A percentile compares a stretch with the other conserved stretches of the same genome.
phyloP scores from a whole-genome alignment of 2,113 vertebrate species.

The Xenopus borealis region DNA sequence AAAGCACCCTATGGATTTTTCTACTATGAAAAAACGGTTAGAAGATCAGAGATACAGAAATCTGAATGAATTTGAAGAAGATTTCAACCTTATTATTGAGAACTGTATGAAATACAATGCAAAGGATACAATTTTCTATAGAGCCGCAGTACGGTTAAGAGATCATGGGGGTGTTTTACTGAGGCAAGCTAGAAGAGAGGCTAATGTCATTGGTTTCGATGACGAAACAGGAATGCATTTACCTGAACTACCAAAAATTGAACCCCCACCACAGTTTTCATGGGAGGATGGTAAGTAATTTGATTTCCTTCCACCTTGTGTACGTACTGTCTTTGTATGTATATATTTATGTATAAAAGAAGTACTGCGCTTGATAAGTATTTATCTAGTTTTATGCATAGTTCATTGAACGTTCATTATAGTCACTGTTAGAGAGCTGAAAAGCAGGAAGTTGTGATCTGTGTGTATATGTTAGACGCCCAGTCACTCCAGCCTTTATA shows the following conservation, averaged over 20 bases:
- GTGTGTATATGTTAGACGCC: too few relatives aligned
- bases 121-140: conserved; percentile 94
- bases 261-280: conserved; percentile 75
- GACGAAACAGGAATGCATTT: conserved; percentile 86
- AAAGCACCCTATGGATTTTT: conserved; percentile 93
- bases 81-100: conserved; percentile 90
- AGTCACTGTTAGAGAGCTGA: too few relatives aligned
- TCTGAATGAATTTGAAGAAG: conserved; percentile 84
- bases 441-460: too few relatives aligned
- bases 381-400: too few relatives aligned
- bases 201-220: conserved; percentile 84
- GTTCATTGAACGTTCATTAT: too few relatives aligned
- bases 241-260: conserved; percentile 75
- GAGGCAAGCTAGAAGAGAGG: conserved; percentile 81
- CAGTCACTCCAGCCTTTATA: too few relatives aligned
- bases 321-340: too few relatives aligned
- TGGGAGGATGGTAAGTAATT: conserved; percentile 90
- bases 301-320: not conserved
- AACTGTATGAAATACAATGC: conserved; percentile 98
- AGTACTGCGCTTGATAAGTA: too few relatives aligned
- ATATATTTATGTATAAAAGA: too few relatives aligned
- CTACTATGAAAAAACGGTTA: conserved; percentile 85
- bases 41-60: conserved; percentile 84
- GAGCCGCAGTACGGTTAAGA: conserved; percentile 84
- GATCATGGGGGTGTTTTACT: conserved; percentile 91